Evolutionary conservation across 2,113 vertebrate species (phyloP), one percentile per base, ranked within the genome.

Genomic region (Ifrita kowaldi): DNA sequence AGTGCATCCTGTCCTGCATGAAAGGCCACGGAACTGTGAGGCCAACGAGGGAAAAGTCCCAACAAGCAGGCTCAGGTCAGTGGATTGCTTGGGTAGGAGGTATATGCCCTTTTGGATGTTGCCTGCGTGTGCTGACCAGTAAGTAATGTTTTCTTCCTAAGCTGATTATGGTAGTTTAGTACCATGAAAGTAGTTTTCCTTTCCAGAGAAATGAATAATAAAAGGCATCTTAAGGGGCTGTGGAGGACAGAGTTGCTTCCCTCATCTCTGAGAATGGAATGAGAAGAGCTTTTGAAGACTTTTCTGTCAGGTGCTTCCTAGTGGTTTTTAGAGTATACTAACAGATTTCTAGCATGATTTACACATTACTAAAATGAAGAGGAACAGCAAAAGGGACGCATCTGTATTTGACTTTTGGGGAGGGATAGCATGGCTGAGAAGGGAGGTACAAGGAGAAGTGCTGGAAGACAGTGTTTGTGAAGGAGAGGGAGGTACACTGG

Each of bases 1-100:
- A 78, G 20, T 4, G 9, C 12, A 35, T 22, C 42, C 50, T 32
- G 21, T n/a, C 37, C n/a, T 41, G 33, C 1, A 0, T 0, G 2
- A 39, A 37, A n/a, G 47, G 24, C 6, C 2, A 32, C 18, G 21
- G 37, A 90, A 52, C 30, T 17, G 24, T 18, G 56, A 68, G 37
- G 35, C 74, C 10, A 22, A 49, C 33, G 52, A 49, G 35, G 22
- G 18, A 46, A 70, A 21, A 52, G 21, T 8, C 27, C 11, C 4
- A 5, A 35, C 14, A 57, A 74, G 62, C 30, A 44, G 16, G 33
- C 63, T 90, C 20, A 19, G 12, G 16, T 67, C n/a, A 81, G 50
- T 67, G 63, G 24, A 46, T 70, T 76, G 27, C 56, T 73, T 80
- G 35, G 30, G 10, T 56, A 77, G 30, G 74, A 78, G 37, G 28